Evolutionary conservation across 2,113 vertebrate genomes (phyloP).

Genomic region (Trematocara unimaculatum): DNA sequence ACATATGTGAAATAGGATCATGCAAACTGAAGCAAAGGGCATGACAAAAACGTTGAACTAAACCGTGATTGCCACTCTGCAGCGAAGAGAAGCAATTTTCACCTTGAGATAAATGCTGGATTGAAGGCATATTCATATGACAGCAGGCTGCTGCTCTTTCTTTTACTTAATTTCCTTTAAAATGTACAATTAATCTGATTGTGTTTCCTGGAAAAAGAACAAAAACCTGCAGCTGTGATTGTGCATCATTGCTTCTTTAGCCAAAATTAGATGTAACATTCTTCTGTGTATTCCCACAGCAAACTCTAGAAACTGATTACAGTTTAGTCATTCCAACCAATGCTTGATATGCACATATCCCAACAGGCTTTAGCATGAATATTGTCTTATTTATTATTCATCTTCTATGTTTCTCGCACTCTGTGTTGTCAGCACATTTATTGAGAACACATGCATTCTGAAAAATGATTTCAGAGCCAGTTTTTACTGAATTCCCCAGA

Average conservation of each 20-base stretch:
- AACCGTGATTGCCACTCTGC: not conserved
- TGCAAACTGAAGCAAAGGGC: not conserved
- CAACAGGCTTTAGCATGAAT: conserved; percentile 15
- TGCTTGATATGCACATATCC: not conserved
- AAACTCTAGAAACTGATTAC: conserved; percentile 40
- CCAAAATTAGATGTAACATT: conserved; percentile 20
- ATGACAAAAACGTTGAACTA: not conserved
- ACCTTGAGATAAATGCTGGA: not conserved
- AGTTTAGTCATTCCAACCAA: conserved; percentile 31
- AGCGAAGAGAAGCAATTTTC: not conserved
- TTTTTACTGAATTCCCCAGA: conserved; percentile 27
- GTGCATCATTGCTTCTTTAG: not conserved
- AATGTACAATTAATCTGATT: conserved; percentile 26
- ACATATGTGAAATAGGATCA: not conserved
- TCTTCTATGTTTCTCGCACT: conserved; percentile 11
- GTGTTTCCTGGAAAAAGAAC: conserved; percentile 2
- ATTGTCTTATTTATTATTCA: conserved; percentile 51
- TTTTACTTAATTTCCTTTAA: not conserved
- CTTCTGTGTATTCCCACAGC: conserved; percentile 7
- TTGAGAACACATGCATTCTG: conserved; percentile 5
- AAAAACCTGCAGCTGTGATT: conserved; percentile 25
- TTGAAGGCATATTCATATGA: not conserved
- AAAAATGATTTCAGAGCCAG: conserved; percentile 43
- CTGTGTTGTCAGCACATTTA: conserved; percentile 58
- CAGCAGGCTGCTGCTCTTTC: not conserved